Conservation (phyloP, 2,113 vertebrate species). For the Puma concolor region DNA sequence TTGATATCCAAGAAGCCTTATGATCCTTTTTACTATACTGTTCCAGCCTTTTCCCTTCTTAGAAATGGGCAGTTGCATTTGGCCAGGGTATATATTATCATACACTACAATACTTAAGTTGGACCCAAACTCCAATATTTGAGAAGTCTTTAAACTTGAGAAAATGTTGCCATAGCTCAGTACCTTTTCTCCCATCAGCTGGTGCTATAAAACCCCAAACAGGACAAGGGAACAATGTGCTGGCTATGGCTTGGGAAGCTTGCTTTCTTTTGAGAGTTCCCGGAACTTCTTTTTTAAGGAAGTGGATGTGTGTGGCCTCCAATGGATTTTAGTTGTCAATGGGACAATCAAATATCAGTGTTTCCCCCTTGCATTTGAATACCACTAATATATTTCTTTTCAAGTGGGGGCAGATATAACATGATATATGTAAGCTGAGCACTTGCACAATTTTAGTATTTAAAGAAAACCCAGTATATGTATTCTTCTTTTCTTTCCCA, state of each 20-base stretch:
- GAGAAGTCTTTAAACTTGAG: slow-evolving; percentile 45
- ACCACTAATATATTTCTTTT: slow-evolving; percentile 13
- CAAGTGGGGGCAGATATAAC: not conserved
- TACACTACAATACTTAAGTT: not conserved
- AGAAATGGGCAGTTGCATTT: slow-evolving; percentile 46
- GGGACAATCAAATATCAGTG: not conserved
- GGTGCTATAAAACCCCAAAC: not conserved
- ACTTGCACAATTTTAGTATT: slow-evolving; percentile 15
- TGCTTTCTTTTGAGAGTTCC: slow-evolving; percentile 59
- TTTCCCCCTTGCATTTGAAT: slow-evolving; percentile 10
- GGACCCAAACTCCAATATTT: not conserved
- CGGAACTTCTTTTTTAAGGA: slow-evolving; percentile 64
- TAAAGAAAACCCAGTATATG: not conserved
- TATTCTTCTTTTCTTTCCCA: not conserved
- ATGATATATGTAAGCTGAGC: not conserved
- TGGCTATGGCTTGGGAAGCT: not conserved
- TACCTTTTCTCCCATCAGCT: not conserved
- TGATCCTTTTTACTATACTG: slow-evolving; percentile 34
- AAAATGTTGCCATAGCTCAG: not conserved
- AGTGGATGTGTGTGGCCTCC: slow-evolving; percentile 30
- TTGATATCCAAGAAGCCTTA: slow-evolving; percentile 60
- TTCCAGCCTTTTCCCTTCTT: not conserved
- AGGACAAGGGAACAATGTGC: not conserved
- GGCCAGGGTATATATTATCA: not conserved
- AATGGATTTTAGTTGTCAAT: not conserved